Base-by-base conservation (phyloP, 2,797 vertebrate genomes). In the Scolopax bukidnonensis region DNA sequence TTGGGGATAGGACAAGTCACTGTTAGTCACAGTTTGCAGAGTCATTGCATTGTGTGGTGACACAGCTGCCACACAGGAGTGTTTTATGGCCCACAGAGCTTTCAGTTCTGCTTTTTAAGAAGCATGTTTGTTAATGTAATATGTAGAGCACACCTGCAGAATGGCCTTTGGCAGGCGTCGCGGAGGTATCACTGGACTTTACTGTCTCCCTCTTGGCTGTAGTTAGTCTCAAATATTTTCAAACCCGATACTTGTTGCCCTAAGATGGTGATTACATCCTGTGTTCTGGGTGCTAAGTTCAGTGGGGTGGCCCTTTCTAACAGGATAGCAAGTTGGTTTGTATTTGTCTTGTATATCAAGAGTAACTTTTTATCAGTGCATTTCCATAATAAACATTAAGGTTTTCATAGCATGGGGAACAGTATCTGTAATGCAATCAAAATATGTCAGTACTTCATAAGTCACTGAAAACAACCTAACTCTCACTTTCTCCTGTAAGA, bases 61-160 rank as follows among this genome's bases (percentile, higher is more conserved):
- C 12, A 2, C 17, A 7, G 43, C 74, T 91, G 90, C 67, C 73
- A 89, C 75, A 12, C 61, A 7, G 25, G 43, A 51, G 82, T 11
- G 38, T 51, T 85, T 16, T 36, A 14, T 25, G 41, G 80, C 61
- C 80, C 41, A 41, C 33, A 78, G 45, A 87, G 30, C 30, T 53
- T 80, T 51, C 1, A 0, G 38, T 19, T 41, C 8, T 6, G n/a
- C 43, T 48, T 56, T 59, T 33, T 15, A 30, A 10, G 41, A n/a
- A 67, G 54, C 9, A 1, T 10, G 15, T 40, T 33, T 83, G 40
- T 59, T 38, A 10, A 19, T 11, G 16, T 15, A 40, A 6, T n/a
- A 6, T 0, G 0, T 6, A 15, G 33, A 84, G 30, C 27, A 27
- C 1, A 0, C 9, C 23, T 79, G 30, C 33, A 28, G 68, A 21